Conservation (phyloP, 1,140 invertebrate genomes). For the Aphelinus certus region DNA sequence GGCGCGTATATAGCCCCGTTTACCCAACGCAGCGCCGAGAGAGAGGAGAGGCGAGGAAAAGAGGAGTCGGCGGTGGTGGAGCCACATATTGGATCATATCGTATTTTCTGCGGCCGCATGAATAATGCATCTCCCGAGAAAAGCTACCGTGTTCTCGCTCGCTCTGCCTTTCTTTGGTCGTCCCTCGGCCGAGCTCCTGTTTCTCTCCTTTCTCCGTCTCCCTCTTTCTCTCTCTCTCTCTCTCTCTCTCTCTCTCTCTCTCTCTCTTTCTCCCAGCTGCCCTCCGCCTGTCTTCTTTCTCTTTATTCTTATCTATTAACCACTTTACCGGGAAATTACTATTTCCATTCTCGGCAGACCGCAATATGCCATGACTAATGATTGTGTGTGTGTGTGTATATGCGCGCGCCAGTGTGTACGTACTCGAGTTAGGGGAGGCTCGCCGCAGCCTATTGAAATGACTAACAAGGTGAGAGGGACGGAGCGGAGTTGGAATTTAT, state of each 20-base stretch:
- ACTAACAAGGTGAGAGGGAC: no score
- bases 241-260: conserved; percentile 37
- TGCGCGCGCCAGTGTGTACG: no score
- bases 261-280: conserved; percentile 32
- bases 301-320: conserved; percentile 43
- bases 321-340: conserved; percentile 25
- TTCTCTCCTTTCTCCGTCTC: conserved; percentile 11
- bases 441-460: no score
- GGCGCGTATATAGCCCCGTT: no score
- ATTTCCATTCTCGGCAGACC: neutral
- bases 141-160: conserved; percentile 46
- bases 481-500: no score
- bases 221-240: conserved; percentile 41
- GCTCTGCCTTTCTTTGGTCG: conserved; percentile 38
- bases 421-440: no score
- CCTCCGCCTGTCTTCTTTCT: conserved; percentile 32
- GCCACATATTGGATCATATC: conserved; percentile 67
- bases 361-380: neutral
- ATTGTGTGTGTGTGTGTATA: no score
- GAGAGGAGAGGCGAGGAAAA: neutral
- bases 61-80: no score
- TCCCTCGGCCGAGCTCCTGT: conserved; percentile 12
- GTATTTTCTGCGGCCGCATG: conserved; percentile 63
- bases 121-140: conserved; percentile 62
- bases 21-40: neutral